Percentiles rank a stretch among this genome's conserved stretches.
Evolutionary conservation across 2,797 vertebrate species (phyloP).

Genomic region (Neosilurus mollespiculum): DNA sequence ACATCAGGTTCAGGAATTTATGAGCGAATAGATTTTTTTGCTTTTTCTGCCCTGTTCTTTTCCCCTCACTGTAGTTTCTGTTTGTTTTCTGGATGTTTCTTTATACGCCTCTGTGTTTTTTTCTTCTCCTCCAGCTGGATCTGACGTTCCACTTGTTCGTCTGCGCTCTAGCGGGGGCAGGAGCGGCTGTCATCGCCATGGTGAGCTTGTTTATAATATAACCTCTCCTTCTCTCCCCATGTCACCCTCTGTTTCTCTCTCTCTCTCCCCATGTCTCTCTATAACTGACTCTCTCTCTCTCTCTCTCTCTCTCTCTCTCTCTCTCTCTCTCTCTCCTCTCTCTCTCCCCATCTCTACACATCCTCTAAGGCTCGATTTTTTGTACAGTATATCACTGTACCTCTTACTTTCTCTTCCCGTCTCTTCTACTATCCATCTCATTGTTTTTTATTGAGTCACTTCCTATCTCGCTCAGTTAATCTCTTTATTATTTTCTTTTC

Average conservation of each 20-base stretch:
- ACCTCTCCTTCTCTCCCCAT: not conserved
- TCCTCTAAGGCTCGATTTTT: too few species aligned
- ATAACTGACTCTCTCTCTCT: too few species aligned
- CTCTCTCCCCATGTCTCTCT: not conserved
- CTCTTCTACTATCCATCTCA: not conserved
- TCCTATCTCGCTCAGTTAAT: not conserved
- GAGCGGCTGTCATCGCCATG: conserved; percentile 96
- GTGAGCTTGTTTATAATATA: conserved; percentile 68
- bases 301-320: too few species aligned
- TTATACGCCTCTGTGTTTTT: conserved; percentile 1
- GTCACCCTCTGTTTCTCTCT: too few species aligned
- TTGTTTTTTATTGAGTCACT: not conserved
- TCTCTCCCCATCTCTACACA: too few species aligned
- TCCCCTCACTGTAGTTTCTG: not conserved
- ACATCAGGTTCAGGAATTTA: not conserved
- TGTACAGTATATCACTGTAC: too few species aligned
- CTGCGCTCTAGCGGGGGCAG: conserved; percentile 93
- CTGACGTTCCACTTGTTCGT: conserved; percentile 98
- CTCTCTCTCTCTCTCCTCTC: too few species aligned
- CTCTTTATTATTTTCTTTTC: not conserved
- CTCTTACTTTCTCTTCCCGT: not conserved
- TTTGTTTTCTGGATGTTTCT: not conserved
- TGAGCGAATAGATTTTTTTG: not conserved
- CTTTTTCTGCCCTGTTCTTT: not conserved
- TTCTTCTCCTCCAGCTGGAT: conserved; percentile 81